Conservation (phyloP, 1,140 invertebrate genomes). For the Armadillidium nasatum region DNA sequence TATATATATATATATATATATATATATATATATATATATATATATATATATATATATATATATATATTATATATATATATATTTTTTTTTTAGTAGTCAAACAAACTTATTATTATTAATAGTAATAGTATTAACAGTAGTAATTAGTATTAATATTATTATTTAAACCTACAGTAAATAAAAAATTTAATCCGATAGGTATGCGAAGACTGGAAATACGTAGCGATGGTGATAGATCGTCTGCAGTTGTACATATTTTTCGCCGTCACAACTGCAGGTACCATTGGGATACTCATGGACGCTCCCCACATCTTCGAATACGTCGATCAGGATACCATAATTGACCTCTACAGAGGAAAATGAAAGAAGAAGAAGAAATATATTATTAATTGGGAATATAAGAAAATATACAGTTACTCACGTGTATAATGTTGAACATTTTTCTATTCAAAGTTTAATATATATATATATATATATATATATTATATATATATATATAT, state of each 20-base stretch:
- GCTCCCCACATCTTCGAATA: constrained; percentile 99
- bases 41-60: too few species aligned
- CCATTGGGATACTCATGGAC: constrained; percentile 95
- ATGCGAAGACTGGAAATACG: constrained; percentile 98
- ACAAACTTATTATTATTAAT: too few species aligned
- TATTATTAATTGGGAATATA: too few species aligned
- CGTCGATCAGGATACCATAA: constrained; percentile 94
- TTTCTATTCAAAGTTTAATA: constrained; percentile 4
- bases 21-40: too few species aligned
- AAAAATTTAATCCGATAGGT: constrained; percentile 67
- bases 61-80: too few species aligned
- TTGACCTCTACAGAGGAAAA: constrained; percentile 87
- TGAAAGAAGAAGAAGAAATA: constrained; percentile 30
- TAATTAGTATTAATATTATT: too few species aligned
- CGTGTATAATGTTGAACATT: constrained; percentile 35
- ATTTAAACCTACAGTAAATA: constrained; percentile 17
- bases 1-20: too few species aligned
- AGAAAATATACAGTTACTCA: constrained; percentile 20
- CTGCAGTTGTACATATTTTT: constrained; percentile 96
- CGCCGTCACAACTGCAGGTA: constrained; percentile 88
- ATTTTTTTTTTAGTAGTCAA: too few species aligned
- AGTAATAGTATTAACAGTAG: too few species aligned
- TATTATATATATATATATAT: constrained; percentile 3
- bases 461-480: constrained; percentile 18
- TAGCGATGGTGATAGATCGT: constrained; percentile 98